Percentiles rank a stretch among this genome's conserved stretches.
These are phyloP conservation scores for Ormyrus pomaceus DNA, from an alignment of 2,888 invertebrate species.

Conservation along the genomic window DNA sequence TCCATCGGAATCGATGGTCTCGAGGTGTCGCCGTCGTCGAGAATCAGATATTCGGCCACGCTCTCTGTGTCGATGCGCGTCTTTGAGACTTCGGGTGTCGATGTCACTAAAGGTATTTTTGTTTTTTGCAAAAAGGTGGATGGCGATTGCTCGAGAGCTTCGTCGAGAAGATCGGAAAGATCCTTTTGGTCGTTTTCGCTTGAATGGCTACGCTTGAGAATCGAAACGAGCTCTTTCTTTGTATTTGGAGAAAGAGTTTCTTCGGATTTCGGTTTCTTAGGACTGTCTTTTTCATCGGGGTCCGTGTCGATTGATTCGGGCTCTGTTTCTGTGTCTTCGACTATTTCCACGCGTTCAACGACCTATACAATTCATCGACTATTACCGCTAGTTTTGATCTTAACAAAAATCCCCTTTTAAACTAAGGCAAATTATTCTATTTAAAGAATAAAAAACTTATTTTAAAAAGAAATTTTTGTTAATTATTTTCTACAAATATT, in stretches of 20 bases:
- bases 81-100: slow-evolving; percentile 36
- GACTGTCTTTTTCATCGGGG: slow-evolving; percentile 57
- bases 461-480: too few species aligned
- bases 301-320: slow-evolving; percentile 70
- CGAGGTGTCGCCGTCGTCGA: slow-evolving; percentile 66
- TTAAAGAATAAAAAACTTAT: too few species aligned
- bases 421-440: too few species aligned
- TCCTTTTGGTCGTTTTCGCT: slow-evolving; percentile 23
- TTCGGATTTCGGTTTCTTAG: slow-evolving; percentile 13
- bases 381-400: too few species aligned
- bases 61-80: slow-evolving; percentile 67
- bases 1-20: background rate
- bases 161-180: slow-evolving; percentile 38
- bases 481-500: too few species aligned
- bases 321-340: slow-evolving; percentile 75
- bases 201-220: slow-evolving; percentile 29
- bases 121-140: slow-evolving; percentile 45
- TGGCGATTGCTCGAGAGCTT: slow-evolving; percentile 47
- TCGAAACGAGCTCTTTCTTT: slow-evolving; percentile 41
- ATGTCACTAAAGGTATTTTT: slow-evolving; percentile 13
- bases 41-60: slow-evolving; percentile 70
- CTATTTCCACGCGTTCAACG: slow-evolving; percentile 76
- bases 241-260: background rate
- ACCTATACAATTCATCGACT: slow-evolving; percentile 58
- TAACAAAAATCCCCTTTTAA: too few species aligned